Percentiles rank a stretch among this genome's conserved stretches.
phyloP scores from a whole-genome alignment of 1,140 invertebrate species.

The Melanaphis sacchari region DNA sequence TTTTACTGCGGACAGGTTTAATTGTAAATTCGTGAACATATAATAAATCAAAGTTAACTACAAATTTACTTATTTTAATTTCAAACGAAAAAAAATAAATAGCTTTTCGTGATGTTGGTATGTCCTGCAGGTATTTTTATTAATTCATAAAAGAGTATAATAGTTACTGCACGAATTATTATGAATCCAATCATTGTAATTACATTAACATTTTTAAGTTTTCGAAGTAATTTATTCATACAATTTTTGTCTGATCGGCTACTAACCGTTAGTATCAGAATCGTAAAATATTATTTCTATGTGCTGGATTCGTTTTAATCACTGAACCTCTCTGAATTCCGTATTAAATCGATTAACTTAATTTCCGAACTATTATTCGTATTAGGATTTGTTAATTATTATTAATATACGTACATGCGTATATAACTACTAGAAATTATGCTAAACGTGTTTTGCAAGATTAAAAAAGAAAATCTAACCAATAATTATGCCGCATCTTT shows the following conservation, averaged over 20 bases:
- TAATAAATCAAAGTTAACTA: background rate
- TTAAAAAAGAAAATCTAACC: background rate
- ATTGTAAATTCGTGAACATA: background rate
- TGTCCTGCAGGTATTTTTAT: slow-evolving; percentile 29
- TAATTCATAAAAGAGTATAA: slow-evolving; percentile 19
- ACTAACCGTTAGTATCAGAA: background rate
- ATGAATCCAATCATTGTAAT: background rate
- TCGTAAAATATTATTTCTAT: background rate
- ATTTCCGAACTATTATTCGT: background rate
- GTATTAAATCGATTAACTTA: background rate
- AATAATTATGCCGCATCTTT: background rate
- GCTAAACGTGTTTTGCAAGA: background rate
- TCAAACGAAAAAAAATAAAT: background rate
- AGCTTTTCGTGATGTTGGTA: background rate
- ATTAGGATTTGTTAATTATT: background rate
- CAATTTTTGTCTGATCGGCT: background rate
- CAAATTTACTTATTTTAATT: background rate
- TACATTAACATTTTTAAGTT: background rate
- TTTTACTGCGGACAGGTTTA: background rate
- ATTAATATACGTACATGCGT: background rate
- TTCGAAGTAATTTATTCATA: background rate
- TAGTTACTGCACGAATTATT: background rate
- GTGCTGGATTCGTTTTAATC: background rate
- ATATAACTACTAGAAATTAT: background rate
- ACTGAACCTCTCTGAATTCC: background rate